Evolutionary conservation across 1,140 invertebrate species (phyloP), one percentile per base, ranked within the genome.

Genomic region (Cydia amplana): DNA sequence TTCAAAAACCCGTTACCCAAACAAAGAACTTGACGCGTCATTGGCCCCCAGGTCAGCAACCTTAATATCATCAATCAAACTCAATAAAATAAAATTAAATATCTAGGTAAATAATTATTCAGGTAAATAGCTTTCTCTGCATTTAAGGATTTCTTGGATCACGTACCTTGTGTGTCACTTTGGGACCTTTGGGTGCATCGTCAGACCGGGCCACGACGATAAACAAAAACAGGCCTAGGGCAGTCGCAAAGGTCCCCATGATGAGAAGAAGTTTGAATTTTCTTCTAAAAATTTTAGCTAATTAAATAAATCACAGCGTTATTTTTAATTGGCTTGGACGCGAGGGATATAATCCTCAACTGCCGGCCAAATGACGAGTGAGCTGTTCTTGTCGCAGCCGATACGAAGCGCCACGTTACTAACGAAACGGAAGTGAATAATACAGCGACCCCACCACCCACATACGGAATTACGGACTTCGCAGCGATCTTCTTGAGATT

Each of bases 131-230:
- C 36, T 74, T 32, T 18, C 65, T 65, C 49, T 10, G 16, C 4
- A 77, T 10, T 73, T 43, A 20, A 28, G 14, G 73, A 75, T 28
- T 43, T 12, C 12, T 43, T 64, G 49, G 18, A 46, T 18, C 60
- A 75, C 77, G 77, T 83, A 91, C 89, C 88, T 87, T 91, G 75
- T 92, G 89, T 9, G 91, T 92, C 32, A 92, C 91, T 87, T 92
- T 92, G 40, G 91, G 91, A 51, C 91, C 91, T 80, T 92, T 92
- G 10, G 87, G 87, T 55, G 85, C 73, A 49, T 91, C 89, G 67
- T 91, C 89, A 51, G 86, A 85, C 75, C 79, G 85, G 6, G 83
- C 88, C 36, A 82, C 79, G 9, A 85, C 79, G n/a, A 85, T 79
- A 72, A 91, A 76, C 73, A 92, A 78, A n/a, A 92, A 77, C 75